Conservation (phyloP, 1,140 invertebrate species). For the Drosophila ananassae region DNA sequence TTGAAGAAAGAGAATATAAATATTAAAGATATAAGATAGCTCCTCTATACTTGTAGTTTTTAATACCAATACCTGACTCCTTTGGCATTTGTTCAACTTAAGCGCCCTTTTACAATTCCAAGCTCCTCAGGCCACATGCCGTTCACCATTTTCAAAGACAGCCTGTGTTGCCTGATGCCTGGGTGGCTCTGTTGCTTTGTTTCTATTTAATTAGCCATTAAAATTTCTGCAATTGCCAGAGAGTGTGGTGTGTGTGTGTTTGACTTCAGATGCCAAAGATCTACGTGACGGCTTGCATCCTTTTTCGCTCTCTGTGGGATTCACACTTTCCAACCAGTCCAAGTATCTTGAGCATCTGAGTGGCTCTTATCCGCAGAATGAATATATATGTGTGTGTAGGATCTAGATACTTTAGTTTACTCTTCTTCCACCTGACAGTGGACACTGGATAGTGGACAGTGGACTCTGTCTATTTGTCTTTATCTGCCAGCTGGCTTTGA, state of each 20-base stretch:
- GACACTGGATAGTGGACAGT: not conserved
- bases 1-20: constrained; percentile 12
- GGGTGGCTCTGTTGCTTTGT: constrained; percentile 51
- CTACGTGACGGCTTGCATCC: constrained; percentile 68
- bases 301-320: constrained; percentile 36
- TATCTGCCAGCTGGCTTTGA: too few species aligned
- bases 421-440: constrained; percentile 33
- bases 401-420: constrained; percentile 2
- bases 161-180: constrained; percentile 7
- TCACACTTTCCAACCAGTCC: not conserved
- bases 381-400: constrained; percentile 1
- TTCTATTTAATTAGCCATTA: constrained; percentile 82
- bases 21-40: constrained; percentile 6
- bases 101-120: constrained; percentile 34
- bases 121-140: constrained; percentile 20
- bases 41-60: not conserved
- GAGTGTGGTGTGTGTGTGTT: constrained; percentile 42
- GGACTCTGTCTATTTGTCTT: constrained; percentile 46
- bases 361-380: constrained; percentile 24
- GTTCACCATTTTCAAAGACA: constrained; percentile 29
- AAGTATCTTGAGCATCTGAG: constrained; percentile 32
- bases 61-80: too few species aligned
- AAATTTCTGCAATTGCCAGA: constrained; percentile 57
- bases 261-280: constrained; percentile 74
- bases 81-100: constrained; percentile 41